Conservation (phyloP, 1,140 invertebrate genomes). For the Cotesia typhae region DNA sequence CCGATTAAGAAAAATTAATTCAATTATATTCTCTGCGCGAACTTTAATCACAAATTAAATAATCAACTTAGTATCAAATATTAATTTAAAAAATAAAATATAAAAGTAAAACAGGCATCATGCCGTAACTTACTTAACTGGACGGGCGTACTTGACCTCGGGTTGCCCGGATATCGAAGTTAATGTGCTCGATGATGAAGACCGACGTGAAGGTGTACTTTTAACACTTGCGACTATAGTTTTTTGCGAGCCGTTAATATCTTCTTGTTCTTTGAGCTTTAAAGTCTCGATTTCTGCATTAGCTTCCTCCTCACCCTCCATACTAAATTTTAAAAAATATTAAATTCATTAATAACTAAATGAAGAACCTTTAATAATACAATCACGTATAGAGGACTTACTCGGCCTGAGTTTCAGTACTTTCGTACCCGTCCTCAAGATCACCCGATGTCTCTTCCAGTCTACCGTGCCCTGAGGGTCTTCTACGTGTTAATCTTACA, state of each 20-base stretch:
- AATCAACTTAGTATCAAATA: background rate
- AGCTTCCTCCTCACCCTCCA: constrained; percentile 53
- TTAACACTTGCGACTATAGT: constrained; percentile 50
- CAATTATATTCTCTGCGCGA: background rate
- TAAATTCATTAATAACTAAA: constrained; percentile 8
- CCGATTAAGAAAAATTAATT: constrained; percentile 3
- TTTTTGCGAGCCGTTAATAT: constrained; percentile 49
- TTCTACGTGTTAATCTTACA: constrained; percentile 59
- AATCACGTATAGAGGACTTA: constrained; percentile 40
- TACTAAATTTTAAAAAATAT: constrained; percentile 36
- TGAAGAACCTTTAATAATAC: background rate
- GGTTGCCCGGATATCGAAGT: constrained; percentile 47
- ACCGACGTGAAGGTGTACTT: constrained; percentile 46
- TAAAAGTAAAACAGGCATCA: constrained; percentile 35
- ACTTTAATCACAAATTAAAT: background rate
- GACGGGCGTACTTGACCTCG: constrained; percentile 61
- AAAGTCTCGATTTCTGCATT: constrained; percentile 49
- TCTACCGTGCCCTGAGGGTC: constrained; percentile 51
- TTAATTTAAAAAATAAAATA: constrained; percentile 15
- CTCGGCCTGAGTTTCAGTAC: constrained; percentile 56
- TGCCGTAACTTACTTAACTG: constrained; percentile 58
- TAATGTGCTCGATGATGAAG: constrained; percentile 47
- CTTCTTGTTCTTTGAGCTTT: constrained; percentile 46
- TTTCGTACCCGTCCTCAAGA: constrained; percentile 56
- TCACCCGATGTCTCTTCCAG: constrained; percentile 50